Percentiles rank a stretch among this genome's conserved stretches.
These are phyloP conservation scores for Pocillopora damicornis DNA, from an alignment of 64 coral and sea anemone species.

Conservation along the genomic window DNA sequence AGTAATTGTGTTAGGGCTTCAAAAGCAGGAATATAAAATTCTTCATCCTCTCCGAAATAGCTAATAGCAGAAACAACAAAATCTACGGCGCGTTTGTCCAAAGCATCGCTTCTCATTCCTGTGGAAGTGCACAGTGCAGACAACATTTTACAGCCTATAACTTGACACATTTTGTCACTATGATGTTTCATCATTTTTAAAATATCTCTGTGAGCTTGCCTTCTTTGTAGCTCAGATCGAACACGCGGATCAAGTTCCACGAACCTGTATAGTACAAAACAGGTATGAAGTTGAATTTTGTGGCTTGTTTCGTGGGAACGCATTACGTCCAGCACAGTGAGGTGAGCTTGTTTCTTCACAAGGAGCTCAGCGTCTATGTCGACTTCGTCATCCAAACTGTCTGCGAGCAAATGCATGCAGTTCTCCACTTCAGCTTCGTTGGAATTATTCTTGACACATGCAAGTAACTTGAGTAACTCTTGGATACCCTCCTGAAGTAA, in stretches of 20 bases:
- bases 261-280: conserved; percentile 18
- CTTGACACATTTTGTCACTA: conserved; percentile 20
- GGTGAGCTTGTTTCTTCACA: not conserved
- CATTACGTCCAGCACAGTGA: conserved; percentile 17
- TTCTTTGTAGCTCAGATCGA: not conserved
- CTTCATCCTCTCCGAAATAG: conserved; percentile 43
- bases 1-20: conserved; percentile 31
- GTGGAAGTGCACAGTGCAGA: conserved; percentile 13
- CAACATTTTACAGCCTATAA: conserved; percentile 47
- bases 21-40: conserved; percentile 45
- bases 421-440: conserved; percentile 29
- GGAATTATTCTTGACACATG: conserved; percentile 16
- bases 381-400: conserved; percentile 17
- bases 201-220: conserved; percentile 2
- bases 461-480: conserved; percentile 1
- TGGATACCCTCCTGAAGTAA: not conserved
- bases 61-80: conserved; percentile 42
- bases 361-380: conserved; percentile 1
- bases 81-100: conserved; percentile 5
- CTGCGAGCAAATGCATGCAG: conserved; percentile 15
- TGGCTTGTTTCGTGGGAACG: not conserved
- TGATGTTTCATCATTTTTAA: conserved; percentile 28
- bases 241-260: conserved; percentile 9
- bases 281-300: conserved; percentile 41
- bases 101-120: not conserved